These are phyloP conservation scores for Exephanes ischioxanthus DNA, from an alignment of 2,888 invertebrate genomes.

Conservation along the genomic window DNA sequence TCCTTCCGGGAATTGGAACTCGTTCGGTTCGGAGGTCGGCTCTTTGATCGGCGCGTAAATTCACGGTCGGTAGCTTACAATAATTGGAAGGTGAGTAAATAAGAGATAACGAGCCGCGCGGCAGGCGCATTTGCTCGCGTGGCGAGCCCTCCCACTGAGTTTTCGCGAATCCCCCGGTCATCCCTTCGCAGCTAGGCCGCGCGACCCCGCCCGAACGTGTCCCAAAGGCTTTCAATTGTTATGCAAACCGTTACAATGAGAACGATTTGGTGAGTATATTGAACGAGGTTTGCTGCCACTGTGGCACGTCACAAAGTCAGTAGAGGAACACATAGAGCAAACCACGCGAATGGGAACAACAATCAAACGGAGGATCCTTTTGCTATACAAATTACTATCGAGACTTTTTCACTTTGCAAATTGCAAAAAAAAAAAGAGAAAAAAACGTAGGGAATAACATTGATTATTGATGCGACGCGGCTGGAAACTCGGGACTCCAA, in stretches of 20 bases:
- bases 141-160: slow-evolving; percentile 1
- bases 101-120: slow-evolving; percentile 59
- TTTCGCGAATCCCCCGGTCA: slow-evolving; percentile 13
- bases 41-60: slow-evolving; percentile 58
- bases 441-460: not conserved
- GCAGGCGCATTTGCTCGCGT: slow-evolving; percentile 19
- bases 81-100: slow-evolving; percentile 65
- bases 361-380: not conserved
- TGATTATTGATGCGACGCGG: not conserved
- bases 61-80: slow-evolving; percentile 59
- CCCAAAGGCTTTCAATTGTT: slow-evolving; percentile 53
- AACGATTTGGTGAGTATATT: slow-evolving; percentile 39
- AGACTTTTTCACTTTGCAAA: not conserved
- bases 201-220: not conserved
- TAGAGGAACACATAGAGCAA: not conserved
- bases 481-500: too few species aligned
- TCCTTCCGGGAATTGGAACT: slow-evolving; percentile 45
- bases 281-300: slow-evolving; percentile 29
- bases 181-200: not conserved
- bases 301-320: slow-evolving; percentile 9
- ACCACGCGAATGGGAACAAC: not conserved
- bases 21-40: slow-evolving; percentile 33
- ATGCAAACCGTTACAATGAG: slow-evolving; percentile 53
- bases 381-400: not conserved
- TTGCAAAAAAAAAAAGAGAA: not conserved